Evolutionary conservation across 1,140 invertebrate genomes (phyloP), one percentile per base, ranked within the genome.

Genomic region (Aphelenchoides avenae): DNA sequence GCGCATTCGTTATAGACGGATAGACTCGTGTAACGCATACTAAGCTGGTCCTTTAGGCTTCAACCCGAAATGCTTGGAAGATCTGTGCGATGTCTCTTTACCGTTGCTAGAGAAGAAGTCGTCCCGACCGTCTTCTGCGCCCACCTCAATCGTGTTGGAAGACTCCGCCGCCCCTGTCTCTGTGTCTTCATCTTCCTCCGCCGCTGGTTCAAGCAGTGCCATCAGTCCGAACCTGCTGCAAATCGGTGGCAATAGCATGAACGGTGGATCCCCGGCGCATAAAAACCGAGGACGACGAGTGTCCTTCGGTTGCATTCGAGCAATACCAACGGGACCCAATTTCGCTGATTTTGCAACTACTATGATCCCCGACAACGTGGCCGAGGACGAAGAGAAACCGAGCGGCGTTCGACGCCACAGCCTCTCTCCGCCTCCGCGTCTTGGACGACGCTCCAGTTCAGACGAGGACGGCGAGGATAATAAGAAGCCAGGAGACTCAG

Each of bases 251-350:
- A 13, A 13, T 36, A n/a, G 13, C 24, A 18, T 18, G 15, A 18
- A 39, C 15, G 18, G 24, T 30, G 24, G 29, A 15, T 62, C 37
- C 3, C 41, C 22, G 26, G 37, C 55, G 20, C 24, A 24, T 33
- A 63, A 54, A 34, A 68, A 67, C 43, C 62, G 65, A 39, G 65
- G 65, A 20, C 61, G 65, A 1, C 61, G 65, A 30, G 65, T 67
- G 27, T 71, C 68, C 6, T 67, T 67, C 37, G 65, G 65, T 6
- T 52, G 50, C 5, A 67, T 67, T 53, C 66, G 51, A 24, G 51
- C 68, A 2, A 67, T 67, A 34, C 65, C 65, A 3, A 59, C 15
- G 18, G 15, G 20, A 33, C n/a, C 20, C 7, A 59, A 33, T 31
- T 20, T 36, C 26, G 30, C 53, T 26, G 53, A 22, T 5, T 30